Conservation (phyloP, 2,888 invertebrate species). For the Drepanosiphum platanoidis region DNA sequence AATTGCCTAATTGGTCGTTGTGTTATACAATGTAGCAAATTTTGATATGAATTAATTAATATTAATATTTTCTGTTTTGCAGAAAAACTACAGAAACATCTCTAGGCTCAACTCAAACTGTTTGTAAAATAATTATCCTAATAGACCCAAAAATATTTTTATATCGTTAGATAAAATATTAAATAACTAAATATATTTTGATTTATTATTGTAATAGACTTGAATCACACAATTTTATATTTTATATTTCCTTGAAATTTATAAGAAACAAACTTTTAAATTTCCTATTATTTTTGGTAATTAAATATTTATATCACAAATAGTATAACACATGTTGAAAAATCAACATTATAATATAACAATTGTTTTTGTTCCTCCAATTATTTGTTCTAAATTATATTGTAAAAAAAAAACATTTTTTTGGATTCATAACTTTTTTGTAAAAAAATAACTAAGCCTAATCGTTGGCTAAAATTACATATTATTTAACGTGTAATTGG, state of each 20-base stretch:
- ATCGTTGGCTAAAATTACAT: slow-evolving; percentile 12
- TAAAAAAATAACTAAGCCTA: slow-evolving; percentile 19
- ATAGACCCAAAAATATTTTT: not conserved
- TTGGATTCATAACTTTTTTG: not conserved
- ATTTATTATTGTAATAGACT: not conserved
- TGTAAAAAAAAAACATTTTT: not conserved
- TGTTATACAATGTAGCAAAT: not conserved
- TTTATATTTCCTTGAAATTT: no score
- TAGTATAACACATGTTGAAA: no score
- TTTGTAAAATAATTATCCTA: not conserved
- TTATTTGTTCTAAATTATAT: not conserved
- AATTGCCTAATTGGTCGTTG: not conserved
- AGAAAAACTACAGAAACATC: not conserved
- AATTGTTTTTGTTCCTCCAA: not conserved
- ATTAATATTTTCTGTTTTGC: no score
- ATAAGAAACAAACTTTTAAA: not conserved
- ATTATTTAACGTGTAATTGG: slow-evolving; percentile 9
- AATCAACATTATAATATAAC: not conserved
- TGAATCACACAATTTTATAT: not conserved
- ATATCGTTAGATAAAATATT: not conserved
- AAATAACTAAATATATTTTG: not conserved
- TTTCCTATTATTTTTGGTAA: not conserved
- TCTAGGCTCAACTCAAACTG: not conserved
- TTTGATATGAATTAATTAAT: not conserved
- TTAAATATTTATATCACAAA: not conserved